These are phyloP conservation scores for Penaeus indicus DNA, from an alignment of 1,140 invertebrate species.

Conservation along the genomic window DNA sequence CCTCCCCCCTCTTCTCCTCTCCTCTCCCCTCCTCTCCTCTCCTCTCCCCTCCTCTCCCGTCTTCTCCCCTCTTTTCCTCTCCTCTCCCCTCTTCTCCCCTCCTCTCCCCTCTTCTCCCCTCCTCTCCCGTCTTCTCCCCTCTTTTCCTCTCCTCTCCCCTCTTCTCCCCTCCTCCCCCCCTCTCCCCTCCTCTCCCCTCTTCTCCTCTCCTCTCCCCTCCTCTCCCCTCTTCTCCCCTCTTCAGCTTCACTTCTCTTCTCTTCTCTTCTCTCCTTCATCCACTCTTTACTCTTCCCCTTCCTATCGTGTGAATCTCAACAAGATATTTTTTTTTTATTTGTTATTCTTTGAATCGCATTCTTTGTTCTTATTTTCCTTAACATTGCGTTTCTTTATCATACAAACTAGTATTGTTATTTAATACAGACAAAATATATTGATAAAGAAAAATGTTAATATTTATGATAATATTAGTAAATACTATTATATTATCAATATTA, in stretches of 20 bases:
- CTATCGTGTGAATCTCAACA: too few relatives aligned
- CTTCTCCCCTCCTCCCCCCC: not conserved
- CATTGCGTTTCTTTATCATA: too few relatives aligned
- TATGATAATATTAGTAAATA: too few relatives aligned
- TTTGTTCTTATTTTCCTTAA: too few relatives aligned
- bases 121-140: not conserved
- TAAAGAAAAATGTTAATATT: too few relatives aligned
- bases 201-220: not conserved
- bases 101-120: not conserved
- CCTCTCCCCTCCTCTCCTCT: conserved; percentile 1
- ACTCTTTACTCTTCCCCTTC: not conserved
- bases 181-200: not conserved
- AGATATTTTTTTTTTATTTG: too few relatives aligned
- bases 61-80: not conserved
- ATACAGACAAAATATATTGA: too few relatives aligned
- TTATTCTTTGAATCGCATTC: not conserved
- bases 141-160: too few relatives aligned
- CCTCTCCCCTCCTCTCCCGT: not conserved
- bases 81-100: too few relatives aligned
- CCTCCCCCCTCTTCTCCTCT: too few relatives aligned
- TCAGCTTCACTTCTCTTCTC: conserved; percentile 4
- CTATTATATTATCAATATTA: too few relatives aligned
- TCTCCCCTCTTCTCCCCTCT: not conserved
- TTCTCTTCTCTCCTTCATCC: not conserved
- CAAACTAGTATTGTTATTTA: too few relatives aligned